Base-by-base conservation (phyloP, 2,888 invertebrate genomes). In the Agapostemon virescens region DNA sequence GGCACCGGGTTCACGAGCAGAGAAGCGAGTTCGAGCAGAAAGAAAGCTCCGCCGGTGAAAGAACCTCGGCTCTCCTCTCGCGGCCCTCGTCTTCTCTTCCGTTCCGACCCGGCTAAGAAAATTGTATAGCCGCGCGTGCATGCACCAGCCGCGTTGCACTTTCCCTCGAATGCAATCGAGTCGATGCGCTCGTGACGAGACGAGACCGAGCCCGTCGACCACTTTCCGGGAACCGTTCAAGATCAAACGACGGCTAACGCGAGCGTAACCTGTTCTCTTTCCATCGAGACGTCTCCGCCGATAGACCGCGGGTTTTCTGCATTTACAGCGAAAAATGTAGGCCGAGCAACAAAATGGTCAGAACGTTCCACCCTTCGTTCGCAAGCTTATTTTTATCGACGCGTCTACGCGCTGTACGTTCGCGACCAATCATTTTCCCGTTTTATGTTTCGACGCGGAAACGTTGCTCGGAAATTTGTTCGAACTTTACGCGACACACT, bases 21-120 rank as follows among this genome's bases (percentile, higher is more conserved):
- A n/a, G 49, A 45, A 45, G 20, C 45, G 45, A 20, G 66, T 52
- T n/a, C n/a, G 66, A 70, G 30, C 26, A 13, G 38, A 71, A 13
- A 15, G 26, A 15, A 17, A 55, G 52, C 52, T 15, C 23, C 23
- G 23, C 23, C 15, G 23, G 52, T 55, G 52, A 55, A 55, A 23
- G 52, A 55, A 26, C 23, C 52, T 15, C 52, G 52, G 23, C 26
- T 55, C 26, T 30, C 55, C 52, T 55, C 26, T 30, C 55, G 55
- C 17, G 55, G 55, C 55, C 55, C 55, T 30, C 36, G 30, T 61
- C 36, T 15, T 30, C 49, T 15, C 63, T 38, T 15, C 63, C n/a
- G 2, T 40, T 45, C 40, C 67, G 63, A 69, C 26, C 30, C 55
- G 49, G 36, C 67, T 55, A 70, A 73, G 45, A 67, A 80, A 73